phyloP scores from a whole-genome alignment of 2,113 vertebrate genomes.

The Vulpes lagopus region DNA sequence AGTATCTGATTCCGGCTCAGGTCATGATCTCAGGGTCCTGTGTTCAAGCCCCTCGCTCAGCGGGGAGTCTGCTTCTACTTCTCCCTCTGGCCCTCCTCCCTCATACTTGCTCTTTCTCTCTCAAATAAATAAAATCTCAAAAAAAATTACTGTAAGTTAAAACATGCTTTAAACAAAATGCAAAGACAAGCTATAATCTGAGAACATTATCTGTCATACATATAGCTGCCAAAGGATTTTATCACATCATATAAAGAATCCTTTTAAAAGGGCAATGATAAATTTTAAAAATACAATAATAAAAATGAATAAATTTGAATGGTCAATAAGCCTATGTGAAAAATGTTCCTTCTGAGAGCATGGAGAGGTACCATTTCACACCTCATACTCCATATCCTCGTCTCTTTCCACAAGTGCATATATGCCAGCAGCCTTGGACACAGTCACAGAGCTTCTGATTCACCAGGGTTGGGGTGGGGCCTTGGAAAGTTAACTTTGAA shows the following conservation, averaged over 20 bases:
- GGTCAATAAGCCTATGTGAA: background rate
- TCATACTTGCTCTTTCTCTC: background rate
- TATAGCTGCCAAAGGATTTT: background rate
- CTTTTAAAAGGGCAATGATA: background rate
- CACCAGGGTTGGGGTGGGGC: background rate
- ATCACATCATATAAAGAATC: background rate
- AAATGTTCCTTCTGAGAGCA: background rate
- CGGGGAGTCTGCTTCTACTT: background rate
- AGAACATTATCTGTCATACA: background rate
- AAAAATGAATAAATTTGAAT: background rate
- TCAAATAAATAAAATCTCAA: background rate
- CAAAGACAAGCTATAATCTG: background rate
- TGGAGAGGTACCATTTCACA: background rate
- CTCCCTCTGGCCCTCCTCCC: background rate
- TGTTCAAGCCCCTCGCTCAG: background rate
- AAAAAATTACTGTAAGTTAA: background rate
- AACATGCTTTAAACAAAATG: background rate
- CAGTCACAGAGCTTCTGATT: constrained; percentile 38
- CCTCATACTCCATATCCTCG: background rate
- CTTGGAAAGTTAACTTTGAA: constrained; percentile 38
- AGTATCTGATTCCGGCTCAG: background rate
- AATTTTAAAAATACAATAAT: background rate
- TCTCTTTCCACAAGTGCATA: background rate
- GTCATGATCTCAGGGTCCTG: background rate
- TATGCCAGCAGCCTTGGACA: background rate